These are phyloP conservation scores for Sarcoramphus papa DNA, from an alignment of 2,797 vertebrate genomes.

Conservation along the genomic window DNA sequence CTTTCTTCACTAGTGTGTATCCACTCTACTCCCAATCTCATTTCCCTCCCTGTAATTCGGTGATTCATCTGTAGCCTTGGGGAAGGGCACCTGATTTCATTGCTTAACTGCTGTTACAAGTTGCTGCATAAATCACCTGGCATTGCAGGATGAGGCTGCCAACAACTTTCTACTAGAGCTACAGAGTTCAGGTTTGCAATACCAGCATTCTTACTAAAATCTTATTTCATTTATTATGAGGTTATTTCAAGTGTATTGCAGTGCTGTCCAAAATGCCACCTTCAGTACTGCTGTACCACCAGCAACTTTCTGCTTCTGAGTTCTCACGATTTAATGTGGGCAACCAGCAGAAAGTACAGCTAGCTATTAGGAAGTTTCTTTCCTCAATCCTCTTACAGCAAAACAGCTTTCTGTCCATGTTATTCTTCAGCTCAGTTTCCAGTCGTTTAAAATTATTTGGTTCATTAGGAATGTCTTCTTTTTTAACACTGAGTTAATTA, in stretches of 20 bases:
- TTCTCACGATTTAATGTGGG: neutral
- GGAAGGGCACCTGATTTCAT: conserved; percentile 48
- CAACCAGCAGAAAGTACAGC: neutral
- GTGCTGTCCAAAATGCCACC: neutral
- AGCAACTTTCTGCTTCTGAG: neutral
- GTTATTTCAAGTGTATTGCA: neutral
- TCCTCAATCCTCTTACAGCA: neutral
- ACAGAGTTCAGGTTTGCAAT: neutral
- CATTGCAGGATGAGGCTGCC: neutral
- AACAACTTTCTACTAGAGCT: neutral
- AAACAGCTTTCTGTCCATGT: neutral
- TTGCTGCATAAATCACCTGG: conserved; percentile 50
- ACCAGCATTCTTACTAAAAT: neutral
- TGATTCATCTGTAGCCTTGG: conserved; percentile 33
- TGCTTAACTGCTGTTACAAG: conserved; percentile 55
- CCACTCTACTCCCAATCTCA: neutral
- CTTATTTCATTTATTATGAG: neutral
- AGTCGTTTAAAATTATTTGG: neutral
- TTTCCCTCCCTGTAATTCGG: neutral
- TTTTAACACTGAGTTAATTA: neutral
- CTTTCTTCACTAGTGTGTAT: neutral
- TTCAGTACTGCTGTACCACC: neutral
- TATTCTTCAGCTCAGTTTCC: neutral
- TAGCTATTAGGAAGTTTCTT: neutral
- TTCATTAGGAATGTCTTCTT: neutral